Conservation (phyloP, 2,888 invertebrate species). For the Andrena dorsata region DNA sequence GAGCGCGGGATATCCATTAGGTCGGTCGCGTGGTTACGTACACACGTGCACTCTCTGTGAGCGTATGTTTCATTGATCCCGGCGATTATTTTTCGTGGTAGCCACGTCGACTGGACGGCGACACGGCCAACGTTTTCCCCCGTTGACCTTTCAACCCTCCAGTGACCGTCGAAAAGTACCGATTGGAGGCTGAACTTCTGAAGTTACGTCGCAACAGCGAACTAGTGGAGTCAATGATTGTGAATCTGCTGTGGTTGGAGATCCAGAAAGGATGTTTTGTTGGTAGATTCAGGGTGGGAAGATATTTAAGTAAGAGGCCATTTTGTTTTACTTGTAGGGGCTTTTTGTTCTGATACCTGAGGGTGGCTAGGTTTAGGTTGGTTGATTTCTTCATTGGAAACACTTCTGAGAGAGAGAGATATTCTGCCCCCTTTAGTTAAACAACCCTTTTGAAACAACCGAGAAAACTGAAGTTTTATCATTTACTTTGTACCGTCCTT, state of each 20-base stretch:
- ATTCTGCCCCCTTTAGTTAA: too few species aligned
- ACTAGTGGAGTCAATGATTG: not conserved
- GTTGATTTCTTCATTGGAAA: too few species aligned
- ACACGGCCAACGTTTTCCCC: conserved; percentile 3
- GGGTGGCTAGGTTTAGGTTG: too few species aligned
- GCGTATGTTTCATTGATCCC: conserved; percentile 38
- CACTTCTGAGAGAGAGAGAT: too few species aligned
- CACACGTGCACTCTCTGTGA: conserved; percentile 1
- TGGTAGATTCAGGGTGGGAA: too few species aligned
- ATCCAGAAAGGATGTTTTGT: too few species aligned
- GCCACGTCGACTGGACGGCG: not conserved
- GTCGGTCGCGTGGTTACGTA: conserved; percentile 20
- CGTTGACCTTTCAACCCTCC: conserved; percentile 27
- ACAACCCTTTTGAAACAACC: too few species aligned
- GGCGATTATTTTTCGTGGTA: conserved; percentile 15
- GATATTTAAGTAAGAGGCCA: too few species aligned
- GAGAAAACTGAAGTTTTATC: too few species aligned
- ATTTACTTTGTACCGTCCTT: too few species aligned
- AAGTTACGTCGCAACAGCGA: not conserved
- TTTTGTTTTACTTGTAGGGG: too few species aligned
- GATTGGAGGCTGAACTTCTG: not conserved
- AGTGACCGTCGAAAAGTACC: not conserved
- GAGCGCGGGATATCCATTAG: conserved; percentile 55
- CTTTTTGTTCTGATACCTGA: too few species aligned
- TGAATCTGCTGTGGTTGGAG: not conserved